Conservation (phyloP, 2,797 vertebrate genomes). For the Aphelocoma californica region DNA sequence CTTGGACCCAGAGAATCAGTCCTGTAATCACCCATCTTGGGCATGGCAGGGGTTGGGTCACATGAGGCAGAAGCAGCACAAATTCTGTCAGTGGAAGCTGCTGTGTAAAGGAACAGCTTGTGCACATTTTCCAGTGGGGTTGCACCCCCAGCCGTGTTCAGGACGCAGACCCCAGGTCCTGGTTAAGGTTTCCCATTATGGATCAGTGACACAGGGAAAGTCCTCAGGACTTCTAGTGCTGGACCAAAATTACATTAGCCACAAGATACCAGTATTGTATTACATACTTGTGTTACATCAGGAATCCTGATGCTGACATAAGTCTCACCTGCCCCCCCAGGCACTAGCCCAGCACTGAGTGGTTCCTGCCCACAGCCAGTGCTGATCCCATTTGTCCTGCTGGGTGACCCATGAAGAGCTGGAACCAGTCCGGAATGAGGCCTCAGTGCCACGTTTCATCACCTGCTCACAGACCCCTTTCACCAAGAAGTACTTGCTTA, state of each 20-base stretch:
- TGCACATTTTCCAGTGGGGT: rapidly evolving
- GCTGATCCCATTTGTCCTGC: neutral
- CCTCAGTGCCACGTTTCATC: neutral
- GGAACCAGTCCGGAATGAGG: neutral
- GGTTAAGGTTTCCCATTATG: neutral
- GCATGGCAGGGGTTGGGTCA: neutral
- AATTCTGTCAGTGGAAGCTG: neutral
- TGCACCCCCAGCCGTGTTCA: neutral
- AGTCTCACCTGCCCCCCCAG: neutral
- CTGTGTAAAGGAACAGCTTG: neutral
- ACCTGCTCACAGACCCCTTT: neutral
- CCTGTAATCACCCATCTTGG: neutral
- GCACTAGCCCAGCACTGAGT: neutral
- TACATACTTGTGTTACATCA: neutral
- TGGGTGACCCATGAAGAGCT: neutral
- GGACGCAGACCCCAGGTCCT: neutral
- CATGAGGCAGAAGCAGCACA: neutral
- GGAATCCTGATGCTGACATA: neutral
- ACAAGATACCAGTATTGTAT: neutral
- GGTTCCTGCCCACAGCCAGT: neutral
- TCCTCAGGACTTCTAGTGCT: neutral
- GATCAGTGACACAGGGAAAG: neutral
- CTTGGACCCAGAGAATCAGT: neutral
- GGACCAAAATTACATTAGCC: neutral
- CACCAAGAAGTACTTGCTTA: neutral